Conservation (phyloP, 2,113 vertebrate species). For the Cervus canadensis region DNA sequence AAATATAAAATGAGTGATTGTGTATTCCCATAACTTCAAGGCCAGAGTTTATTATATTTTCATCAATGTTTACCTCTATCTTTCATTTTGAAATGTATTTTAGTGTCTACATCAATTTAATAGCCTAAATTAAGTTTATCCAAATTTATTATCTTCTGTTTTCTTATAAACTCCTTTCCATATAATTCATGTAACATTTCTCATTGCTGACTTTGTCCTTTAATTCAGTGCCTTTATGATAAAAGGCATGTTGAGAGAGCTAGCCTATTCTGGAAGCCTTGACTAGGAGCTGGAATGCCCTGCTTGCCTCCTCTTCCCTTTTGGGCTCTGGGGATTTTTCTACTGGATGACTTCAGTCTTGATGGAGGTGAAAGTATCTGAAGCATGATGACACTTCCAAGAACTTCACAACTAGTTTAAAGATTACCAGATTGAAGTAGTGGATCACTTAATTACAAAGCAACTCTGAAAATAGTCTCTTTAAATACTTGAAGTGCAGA, state of each 20-base stretch:
- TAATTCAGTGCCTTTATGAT: not conserved
- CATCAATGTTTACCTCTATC: not conserved
- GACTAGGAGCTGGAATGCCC: not conserved
- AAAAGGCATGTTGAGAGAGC: not conserved
- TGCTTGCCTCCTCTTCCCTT: not conserved
- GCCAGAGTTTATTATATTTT: not conserved
- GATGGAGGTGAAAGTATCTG: not conserved
- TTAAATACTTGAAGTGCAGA: not conserved
- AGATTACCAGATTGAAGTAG: not conserved
- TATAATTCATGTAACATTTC: not conserved
- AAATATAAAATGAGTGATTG: not conserved
- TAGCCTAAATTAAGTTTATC: not conserved
- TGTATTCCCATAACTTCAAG: not conserved
- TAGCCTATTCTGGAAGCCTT: not conserved
- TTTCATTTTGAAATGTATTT: not conserved
- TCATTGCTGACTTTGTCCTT: not conserved
- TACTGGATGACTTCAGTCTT: not conserved
- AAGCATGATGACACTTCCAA: not conserved
- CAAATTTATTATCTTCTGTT: not conserved
- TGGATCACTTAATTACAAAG: conserved; percentile 36
- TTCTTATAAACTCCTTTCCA: not conserved
- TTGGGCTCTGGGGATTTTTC: not conserved
- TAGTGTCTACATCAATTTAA: not conserved
- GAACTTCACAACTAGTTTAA: not conserved
- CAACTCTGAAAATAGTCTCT: conserved; percentile 12